A percentile compares a stretch with the other conserved stretches of the same genome.
Conservation (phyloP, 2,888 invertebrate genomes). For the Sarcophaga subvicina region DNA sequence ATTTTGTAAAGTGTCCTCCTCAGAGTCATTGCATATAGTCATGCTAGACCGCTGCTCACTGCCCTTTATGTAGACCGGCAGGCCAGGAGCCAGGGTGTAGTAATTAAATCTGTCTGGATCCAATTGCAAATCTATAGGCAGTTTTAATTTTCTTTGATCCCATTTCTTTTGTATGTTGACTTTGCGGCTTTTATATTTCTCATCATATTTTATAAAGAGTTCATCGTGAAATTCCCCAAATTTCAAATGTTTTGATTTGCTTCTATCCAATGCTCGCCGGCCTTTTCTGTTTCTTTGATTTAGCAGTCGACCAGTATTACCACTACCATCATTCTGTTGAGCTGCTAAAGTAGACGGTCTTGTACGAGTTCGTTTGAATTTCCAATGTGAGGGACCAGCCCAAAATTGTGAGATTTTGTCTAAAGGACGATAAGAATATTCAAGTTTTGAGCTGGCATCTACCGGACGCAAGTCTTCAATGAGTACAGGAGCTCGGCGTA, state of each 20-base stretch:
- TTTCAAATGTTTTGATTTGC: conserved; percentile 74
- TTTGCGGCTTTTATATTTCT: conserved; percentile 76
- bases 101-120: conserved; percentile 75
- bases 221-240: conserved; percentile 77
- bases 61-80: conserved; percentile 71
- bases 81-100: conserved; percentile 77
- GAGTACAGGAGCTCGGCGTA: conserved; percentile 79
- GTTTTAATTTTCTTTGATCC: conserved; percentile 80
- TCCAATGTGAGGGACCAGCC: conserved; percentile 94
- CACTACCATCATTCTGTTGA: conserved; percentile 46
- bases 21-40: conserved; percentile 75
- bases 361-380: conserved; percentile 83
- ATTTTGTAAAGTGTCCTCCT: conserved; percentile 67
- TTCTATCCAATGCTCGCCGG: conserved; percentile 67
- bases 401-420: conserved; percentile 84
- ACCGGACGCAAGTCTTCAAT: conserved; percentile 85
- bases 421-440: conserved; percentile 88
- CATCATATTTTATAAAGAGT: conserved; percentile 75
- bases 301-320: neutral
- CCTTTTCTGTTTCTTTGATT: conserved; percentile 69
- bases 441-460: conserved; percentile 83
- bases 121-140: conserved; percentile 79
- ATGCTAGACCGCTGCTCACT: conserved; percentile 74
- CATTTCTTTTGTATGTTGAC: conserved; percentile 80
- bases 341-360: conserved; percentile 72